Base-by-base conservation (phyloP, 2,797 vertebrate species). In the Synaphobranchus kaupii region DNA sequence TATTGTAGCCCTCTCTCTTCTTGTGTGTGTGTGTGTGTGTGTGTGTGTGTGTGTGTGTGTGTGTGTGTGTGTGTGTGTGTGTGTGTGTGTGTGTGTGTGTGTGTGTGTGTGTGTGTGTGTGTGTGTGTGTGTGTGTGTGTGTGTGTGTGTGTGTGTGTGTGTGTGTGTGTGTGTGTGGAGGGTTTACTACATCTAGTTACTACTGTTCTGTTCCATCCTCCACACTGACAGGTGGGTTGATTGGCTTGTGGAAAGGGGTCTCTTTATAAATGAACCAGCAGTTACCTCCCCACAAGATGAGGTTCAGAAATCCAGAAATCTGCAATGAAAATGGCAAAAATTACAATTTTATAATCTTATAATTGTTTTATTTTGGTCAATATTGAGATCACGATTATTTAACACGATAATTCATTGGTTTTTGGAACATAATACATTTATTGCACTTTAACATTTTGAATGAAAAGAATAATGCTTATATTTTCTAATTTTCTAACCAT, bases 241-340 rank as follows among this genome's bases (percentile, higher is more conserved):
- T 87, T 84, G 95, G 95, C 86, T 96, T 97, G 85, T 96, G 96
- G 96, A 97, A 98, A 0, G 95, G 89, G 17, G 98, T 98, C 94
- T 99, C 98, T 95, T 98, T 98, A 94, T 96, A 99, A 89, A 98
- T 97, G 93, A 98, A 98, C 98, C 98, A 99, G 93, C 97, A 97
- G 94, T 98, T 98, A 73, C 97, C 97, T 2, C 95, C 95, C 98
- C 98, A 99, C 92, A 99, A 95, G 93, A 98, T 94, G 91, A 99
- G 94, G 94, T 97, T 99, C 92, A 99, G 93, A 91, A 98, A 99
- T 81, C 98, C 98, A 34, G 98, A 98, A 89, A 98, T 97, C 98
- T 98, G 86, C 5, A 87, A 84, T 34, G 13, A 50, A 83, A 83
- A 81, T 39, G 39, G 39, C 39, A 39, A 39, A 39, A 39, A 39